Evolutionary conservation across 2,797 vertebrate species (phyloP).

Genomic region (Sciaenops ocellatus): DNA sequence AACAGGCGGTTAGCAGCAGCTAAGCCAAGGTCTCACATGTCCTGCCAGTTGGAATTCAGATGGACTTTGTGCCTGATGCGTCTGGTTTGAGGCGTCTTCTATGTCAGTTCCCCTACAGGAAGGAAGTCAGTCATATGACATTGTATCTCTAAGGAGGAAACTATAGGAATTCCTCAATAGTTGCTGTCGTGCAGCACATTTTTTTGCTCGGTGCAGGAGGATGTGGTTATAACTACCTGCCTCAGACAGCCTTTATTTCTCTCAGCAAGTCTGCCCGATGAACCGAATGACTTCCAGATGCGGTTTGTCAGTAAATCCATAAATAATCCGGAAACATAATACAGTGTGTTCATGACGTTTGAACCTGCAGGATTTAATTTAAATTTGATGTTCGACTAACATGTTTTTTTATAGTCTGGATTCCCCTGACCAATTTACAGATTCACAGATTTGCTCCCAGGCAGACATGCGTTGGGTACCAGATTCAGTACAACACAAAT

Average conservation of each 20-base stretch:
- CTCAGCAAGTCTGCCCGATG: conserved; percentile 35
- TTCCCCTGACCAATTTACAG: not conserved
- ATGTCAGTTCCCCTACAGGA: conserved; percentile 57
- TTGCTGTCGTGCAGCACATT: conserved; percentile 32
- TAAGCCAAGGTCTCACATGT: conserved; percentile 48
- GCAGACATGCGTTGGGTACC: not conserved
- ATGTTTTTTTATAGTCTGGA: not conserved
- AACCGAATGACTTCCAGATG: conserved; percentile 72
- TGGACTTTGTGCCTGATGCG: conserved; percentile 11
- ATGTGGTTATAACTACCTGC: conserved; percentile 74
- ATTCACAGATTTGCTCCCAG: not conserved
- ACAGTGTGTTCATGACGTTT: not conserved
- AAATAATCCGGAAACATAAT: conserved; percentile 47
- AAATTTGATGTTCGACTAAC: not conserved
- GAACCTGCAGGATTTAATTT: conserved; percentile 1
- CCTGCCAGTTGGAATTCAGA: conserved; percentile 49
- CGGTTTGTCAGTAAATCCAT: conserved; percentile 51
- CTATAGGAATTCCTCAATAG: conserved; percentile 43
- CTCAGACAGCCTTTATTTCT: conserved; percentile 41
- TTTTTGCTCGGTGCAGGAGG: conserved; percentile 37
- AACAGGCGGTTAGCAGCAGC: conserved; percentile 24
- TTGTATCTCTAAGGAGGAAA: conserved; percentile 39
- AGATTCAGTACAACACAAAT: not conserved
- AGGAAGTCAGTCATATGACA: conserved; percentile 46
- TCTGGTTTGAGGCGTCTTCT: conserved; percentile 9